phyloP scores from a whole-genome alignment of 1,140 invertebrate species.

The Bombus soroeensis region DNA sequence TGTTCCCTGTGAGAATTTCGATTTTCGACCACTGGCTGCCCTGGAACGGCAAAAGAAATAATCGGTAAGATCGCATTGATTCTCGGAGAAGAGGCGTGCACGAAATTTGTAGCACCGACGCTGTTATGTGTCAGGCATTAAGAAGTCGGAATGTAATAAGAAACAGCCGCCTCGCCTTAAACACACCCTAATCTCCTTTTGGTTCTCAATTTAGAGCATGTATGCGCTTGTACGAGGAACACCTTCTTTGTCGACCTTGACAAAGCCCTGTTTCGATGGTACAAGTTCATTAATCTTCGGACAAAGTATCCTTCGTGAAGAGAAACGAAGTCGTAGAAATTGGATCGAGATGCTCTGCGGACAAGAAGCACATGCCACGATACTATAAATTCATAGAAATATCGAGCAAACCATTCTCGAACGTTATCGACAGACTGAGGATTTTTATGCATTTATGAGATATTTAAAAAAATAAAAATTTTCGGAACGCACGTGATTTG shows the following conservation, averaged over 20 bases:
- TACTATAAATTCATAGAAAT: neutral
- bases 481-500: too few relatives aligned
- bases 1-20: neutral
- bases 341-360: too few relatives aligned
- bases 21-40: neutral
- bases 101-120: neutral
- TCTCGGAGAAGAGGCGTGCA: neutral
- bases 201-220: constrained; percentile 16
- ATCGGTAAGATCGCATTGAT: neutral
- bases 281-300: constrained; percentile 11
- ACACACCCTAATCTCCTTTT: constrained; percentile 25
- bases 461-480: too few relatives aligned
- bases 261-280: neutral
- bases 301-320: neutral
- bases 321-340: neutral
- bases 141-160: constrained; percentile 39
- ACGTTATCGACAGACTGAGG: neutral
- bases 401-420: neutral
- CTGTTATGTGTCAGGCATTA: constrained; percentile 44
- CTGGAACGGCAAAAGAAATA: neutral
- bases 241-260: constrained; percentile 8
- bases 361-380: neutral
- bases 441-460: too few relatives aligned
- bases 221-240: neutral
- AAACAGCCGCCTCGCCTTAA: constrained; percentile 47